These are phyloP conservation scores for Tyrannus savana DNA, from an alignment of 2,113 vertebrate genomes.

Conservation along the genomic window DNA sequence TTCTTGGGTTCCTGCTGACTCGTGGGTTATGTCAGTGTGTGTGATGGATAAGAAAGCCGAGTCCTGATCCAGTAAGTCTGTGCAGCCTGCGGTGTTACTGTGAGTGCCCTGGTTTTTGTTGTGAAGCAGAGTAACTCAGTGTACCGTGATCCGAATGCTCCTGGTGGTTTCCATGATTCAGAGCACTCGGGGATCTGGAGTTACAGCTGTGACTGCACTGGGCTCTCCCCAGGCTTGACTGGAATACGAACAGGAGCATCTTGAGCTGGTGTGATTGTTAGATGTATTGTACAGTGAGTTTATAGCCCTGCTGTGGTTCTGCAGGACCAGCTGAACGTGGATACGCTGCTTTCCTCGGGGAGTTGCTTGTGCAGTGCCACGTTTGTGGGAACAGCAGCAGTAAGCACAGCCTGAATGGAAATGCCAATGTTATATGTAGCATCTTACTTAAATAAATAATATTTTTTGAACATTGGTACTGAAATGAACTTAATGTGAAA, in stretches of 20 bases:
- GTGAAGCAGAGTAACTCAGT: neutral
- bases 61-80: neutral
- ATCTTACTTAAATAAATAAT: neutral
- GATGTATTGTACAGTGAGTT: neutral
- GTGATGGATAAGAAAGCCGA: neutral
- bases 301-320: neutral
- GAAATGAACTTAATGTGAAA: neutral
- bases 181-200: neutral
- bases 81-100: neutral
- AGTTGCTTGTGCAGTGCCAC: neutral
- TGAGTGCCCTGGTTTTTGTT: neutral
- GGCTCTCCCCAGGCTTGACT: neutral
- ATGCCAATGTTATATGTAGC: neutral
- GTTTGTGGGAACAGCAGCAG: neutral
- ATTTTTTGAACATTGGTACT: neutral
- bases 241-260: neutral
- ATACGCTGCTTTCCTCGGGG: accelerated
- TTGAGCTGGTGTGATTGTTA: neutral
- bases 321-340: neutral
- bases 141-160: neutral
- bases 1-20: neutral
- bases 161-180: neutral
- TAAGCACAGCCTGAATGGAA: neutral
- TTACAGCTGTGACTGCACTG: neutral
- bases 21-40: neutral